These are phyloP conservation scores for Pissodes strobi DNA, from an alignment of 1,140 invertebrate genomes.

Conservation along the genomic window DNA sequence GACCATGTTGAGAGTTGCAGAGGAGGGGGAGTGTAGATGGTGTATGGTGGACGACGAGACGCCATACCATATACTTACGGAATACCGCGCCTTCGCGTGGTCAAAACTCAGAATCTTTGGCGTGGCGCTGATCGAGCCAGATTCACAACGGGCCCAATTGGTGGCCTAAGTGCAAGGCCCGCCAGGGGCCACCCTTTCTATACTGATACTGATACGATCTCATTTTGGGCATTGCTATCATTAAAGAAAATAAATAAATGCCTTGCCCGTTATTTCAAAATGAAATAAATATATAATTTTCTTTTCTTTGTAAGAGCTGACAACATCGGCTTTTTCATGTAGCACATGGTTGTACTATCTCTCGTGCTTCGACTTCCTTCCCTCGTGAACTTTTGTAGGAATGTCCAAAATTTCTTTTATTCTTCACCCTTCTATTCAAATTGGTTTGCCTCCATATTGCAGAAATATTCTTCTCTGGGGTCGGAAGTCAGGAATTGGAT, in stretches of 20 bases:
- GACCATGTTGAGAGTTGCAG: no score
- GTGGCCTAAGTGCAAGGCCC: no score
- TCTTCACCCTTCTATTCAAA: not conserved
- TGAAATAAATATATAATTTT: not conserved
- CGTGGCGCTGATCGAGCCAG: no score
- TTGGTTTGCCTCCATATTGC: not conserved
- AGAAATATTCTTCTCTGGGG: not conserved
- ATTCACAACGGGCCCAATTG: no score
- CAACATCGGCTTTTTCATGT: not conserved
- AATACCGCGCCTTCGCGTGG: no score
- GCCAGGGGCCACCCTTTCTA: no score
- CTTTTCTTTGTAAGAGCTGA: not conserved
- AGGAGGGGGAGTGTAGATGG: no score
- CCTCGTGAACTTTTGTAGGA: not conserved
- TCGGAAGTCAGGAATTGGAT: no score
- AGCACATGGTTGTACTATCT: not conserved
- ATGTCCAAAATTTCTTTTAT: not conserved
- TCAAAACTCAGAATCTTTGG: no score
- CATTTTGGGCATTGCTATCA: not conserved
- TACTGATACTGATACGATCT: not conserved
- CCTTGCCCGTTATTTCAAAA: not conserved
- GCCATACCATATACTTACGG: no score
- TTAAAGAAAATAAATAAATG: conserved; percentile 1
- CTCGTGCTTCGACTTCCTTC: not conserved
- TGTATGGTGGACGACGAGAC: no score